Conservation (phyloP, 2,888 invertebrate species). For the Netelia virgata region DNA sequence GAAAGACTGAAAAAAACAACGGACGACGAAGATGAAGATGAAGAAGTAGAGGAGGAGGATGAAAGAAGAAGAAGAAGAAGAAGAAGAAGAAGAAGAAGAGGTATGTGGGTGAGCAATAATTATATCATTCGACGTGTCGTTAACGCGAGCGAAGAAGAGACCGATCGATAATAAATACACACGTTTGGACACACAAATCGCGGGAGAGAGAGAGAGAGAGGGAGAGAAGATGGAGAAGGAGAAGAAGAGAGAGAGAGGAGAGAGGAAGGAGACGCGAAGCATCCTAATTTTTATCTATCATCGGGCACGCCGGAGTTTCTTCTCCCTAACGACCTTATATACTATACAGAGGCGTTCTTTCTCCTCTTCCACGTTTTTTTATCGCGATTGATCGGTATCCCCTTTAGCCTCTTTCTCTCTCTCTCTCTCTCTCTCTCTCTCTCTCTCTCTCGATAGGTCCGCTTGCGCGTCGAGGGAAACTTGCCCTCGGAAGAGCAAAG, state of each 20-base stretch:
- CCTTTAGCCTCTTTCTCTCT: constrained; percentile 51
- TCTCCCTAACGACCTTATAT: constrained; percentile 66
- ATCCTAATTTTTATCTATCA: constrained; percentile 69
- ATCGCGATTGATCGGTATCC: constrained; percentile 69
- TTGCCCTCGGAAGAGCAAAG: constrained; percentile 53
- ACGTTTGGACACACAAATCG: constrained; percentile 18
- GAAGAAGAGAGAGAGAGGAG: background rate
- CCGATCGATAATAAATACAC: constrained; percentile 64
- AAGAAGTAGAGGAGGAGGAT: constrained; percentile 27
- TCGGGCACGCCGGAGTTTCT: constrained; percentile 63
- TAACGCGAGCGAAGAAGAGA: constrained; percentile 65
- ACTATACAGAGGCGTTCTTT: constrained; percentile 53
- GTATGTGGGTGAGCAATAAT: constrained; percentile 54
- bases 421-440: constrained; percentile 37
- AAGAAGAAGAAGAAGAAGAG: constrained; percentile 32
- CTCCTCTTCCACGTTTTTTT: constrained; percentile 50
- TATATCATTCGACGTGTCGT: constrained; percentile 67
- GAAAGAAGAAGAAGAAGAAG: constrained; percentile 18
- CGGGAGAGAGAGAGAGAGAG: background rate
- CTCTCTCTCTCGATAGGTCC: constrained; percentile 48
- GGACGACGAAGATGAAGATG: background rate
- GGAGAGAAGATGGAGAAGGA: constrained; percentile 13
- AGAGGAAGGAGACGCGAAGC: constrained; percentile 47
- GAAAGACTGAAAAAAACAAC: background rate
- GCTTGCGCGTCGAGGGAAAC: constrained; percentile 62